Evolutionary conservation across 2,797 vertebrate species (phyloP), one percentile per base, ranked within the genome.

Genomic region (Sebastes taczanowskii): DNA sequence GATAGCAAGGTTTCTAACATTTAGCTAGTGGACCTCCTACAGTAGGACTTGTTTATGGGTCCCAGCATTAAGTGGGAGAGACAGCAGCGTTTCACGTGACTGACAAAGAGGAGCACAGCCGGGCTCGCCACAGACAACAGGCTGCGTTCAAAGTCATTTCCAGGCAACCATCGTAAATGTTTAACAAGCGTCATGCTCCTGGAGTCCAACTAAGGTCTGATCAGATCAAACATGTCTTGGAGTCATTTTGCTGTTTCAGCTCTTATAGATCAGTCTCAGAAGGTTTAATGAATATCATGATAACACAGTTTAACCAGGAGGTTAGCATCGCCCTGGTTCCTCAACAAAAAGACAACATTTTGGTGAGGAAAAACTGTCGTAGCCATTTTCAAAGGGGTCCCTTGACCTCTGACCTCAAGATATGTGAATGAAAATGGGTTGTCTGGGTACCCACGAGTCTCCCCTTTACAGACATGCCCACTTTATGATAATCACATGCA

Each of bases 381-480:
- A 0, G 14, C 42, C 42, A 46, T 46, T 46, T 46, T 46, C 42
- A 1, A 46, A 46, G 42, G 14, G 0, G 42, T 46, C 14, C 42
- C 42, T 42, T 42, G 38, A 42, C 38, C 38, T 42, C 38, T 46
- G 1, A 46, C 42, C 42, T 46, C 42, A 1, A 46, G 42, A 46
- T 46, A 3, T 7, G 42, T 46, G 42, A 46, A 46, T 46, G 42
- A 0, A 46, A 46, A 46, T 46, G 42, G 42, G 42, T 46, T 46
- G 0, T 46, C 0, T 46, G 42, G 42, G 16, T 46, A 46, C 42
- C 42, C 42, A 18, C 16, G 0, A 18, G 6, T 46, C 42, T 46
- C 42, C 42, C 16, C 42, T 46, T 46, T 46, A 46, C 14, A 46
- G 42, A 46, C 3, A 46, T 46, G 42, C 42, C 3, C 42, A 46